Conservation (phyloP, 2,797 vertebrate genomes). For the Hippoglossus hippoglossus region DNA sequence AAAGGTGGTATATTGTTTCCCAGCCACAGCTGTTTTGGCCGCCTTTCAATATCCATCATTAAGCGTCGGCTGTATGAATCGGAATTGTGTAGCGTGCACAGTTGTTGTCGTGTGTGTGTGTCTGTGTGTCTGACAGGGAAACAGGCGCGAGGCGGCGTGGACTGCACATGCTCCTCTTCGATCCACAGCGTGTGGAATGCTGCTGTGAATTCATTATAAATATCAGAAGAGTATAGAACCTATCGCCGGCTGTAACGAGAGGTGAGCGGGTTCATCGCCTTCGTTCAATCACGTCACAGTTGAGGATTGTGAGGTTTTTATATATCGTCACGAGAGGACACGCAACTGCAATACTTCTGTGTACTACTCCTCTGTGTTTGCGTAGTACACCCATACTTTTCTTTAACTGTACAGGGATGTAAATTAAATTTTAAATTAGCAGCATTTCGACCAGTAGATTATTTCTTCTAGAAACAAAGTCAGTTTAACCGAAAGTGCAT, state of each 20-base stretch:
- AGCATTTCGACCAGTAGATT: too few relatives aligned
- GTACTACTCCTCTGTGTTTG: too few relatives aligned
- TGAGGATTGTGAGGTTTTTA: neutral
- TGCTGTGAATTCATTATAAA: constrained; percentile 64
- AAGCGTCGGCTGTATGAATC: constrained; percentile 28
- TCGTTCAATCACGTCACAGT: constrained; percentile 23
- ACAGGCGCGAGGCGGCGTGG: constrained; percentile 28
- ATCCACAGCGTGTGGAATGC: constrained; percentile 43
- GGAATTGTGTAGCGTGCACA: neutral
- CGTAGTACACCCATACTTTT: too few relatives aligned
- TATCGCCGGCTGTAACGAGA: constrained; percentile 49
- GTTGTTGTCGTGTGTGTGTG: neutral
- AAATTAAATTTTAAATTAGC: too few relatives aligned
- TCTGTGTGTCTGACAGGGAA: constrained; percentile 10
- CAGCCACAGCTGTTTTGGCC: constrained; percentile 53
- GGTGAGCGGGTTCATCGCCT: constrained; percentile 33
- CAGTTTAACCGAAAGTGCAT: neutral
- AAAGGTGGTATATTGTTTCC: constrained; percentile 66
- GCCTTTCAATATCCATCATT: constrained; percentile 50
- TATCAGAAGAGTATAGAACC: constrained; percentile 54
- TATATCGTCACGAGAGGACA: too few relatives aligned
- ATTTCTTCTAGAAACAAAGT: neutral
- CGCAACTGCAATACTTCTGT: too few relatives aligned
- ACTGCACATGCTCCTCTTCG: constrained; percentile 44
- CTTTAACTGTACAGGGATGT: too few relatives aligned